A percentile compares a stretch with the other conserved stretches of the same genome.
Conservation (phyloP, 1,140 invertebrate species). For the Microvelia longipes region DNA sequence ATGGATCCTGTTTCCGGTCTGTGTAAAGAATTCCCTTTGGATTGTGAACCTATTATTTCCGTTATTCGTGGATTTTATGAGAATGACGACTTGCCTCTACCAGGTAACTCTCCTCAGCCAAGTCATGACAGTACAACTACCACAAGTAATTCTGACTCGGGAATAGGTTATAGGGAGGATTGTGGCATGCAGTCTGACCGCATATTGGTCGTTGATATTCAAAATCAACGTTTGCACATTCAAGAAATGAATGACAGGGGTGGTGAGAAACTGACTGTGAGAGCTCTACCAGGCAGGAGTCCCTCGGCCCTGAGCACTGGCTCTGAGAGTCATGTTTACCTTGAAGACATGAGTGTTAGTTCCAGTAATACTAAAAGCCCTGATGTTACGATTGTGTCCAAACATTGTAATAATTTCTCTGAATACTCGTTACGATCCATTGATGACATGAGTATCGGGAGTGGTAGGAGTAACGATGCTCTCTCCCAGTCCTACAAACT, state of each 20-base stretch:
- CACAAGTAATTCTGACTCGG: conserved; percentile 85
- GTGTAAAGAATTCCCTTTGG: conserved; percentile 78
- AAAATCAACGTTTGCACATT: conserved; percentile 32
- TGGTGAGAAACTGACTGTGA: conserved; percentile 32
- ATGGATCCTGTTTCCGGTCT: conserved; percentile 45
- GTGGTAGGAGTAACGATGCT: conserved; percentile 21
- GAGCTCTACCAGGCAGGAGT: conserved; percentile 18
- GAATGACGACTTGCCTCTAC: conserved; percentile 26
- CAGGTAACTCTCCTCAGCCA: conserved; percentile 62
- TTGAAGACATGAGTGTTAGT: conserved; percentile 24
- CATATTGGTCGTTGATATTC: conserved; percentile 65
- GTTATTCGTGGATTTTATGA: conserved; percentile 38
- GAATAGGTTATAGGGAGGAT: conserved; percentile 81
- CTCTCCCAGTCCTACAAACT: conserved; percentile 30
- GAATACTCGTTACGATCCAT: conserved; percentile 13
- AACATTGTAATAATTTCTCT: conserved; percentile 7
- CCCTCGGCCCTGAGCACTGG: conserved; percentile 23
- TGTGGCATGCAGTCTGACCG: conserved; percentile 62
- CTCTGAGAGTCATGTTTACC: conserved; percentile 18
- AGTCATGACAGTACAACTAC: conserved; percentile 64
- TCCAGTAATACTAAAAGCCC: conserved; percentile 22
- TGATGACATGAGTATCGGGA: conserved; percentile 24
- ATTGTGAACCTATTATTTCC: conserved; percentile 70
- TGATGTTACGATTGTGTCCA: conserved; percentile 16
- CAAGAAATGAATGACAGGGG: conserved; percentile 23